Evolutionary conservation across 1,140 invertebrate genomes (phyloP).

Genomic region (Portunus trituberculatus): DNA sequence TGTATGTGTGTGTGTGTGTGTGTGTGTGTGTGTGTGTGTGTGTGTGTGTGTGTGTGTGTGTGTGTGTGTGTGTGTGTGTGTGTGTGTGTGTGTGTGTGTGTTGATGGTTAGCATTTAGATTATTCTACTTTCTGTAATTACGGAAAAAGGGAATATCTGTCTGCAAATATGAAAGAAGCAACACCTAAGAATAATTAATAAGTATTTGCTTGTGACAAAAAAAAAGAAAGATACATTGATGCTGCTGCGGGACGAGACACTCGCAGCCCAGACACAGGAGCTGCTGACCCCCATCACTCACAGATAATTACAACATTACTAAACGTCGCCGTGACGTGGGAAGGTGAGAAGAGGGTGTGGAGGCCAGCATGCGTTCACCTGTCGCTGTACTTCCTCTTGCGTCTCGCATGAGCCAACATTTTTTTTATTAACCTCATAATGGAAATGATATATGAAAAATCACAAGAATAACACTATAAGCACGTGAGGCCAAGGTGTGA

Average conservation of each 20-base stretch:
- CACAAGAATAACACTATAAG: constrained; percentile 15
- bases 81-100: constrained; percentile 46
- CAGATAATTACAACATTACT: background rate
- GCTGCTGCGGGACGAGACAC: too few relatives aligned
- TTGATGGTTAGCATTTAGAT: background rate
- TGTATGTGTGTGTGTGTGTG: too few relatives aligned
- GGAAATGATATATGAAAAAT: constrained; percentile 31
- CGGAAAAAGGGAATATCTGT: background rate
- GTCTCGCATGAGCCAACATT: background rate
- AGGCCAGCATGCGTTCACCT: background rate
- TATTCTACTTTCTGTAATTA: too few relatives aligned
- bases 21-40: too few relatives aligned
- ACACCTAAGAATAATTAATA: background rate
- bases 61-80: background rate
- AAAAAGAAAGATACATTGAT: background rate
- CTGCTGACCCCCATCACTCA: background rate
- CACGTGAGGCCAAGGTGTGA: constrained; percentile 44
- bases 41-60: too few relatives aligned
- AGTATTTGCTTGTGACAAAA: background rate
- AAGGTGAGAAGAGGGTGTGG: background rate
- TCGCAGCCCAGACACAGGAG: constrained; percentile 20
- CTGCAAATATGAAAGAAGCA: background rate
- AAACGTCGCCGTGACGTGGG: background rate
- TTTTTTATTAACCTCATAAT: background rate
- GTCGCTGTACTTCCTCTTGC: background rate